Conservation (phyloP, 2,113 vertebrate species). For the Dinomys branickii region DNA sequence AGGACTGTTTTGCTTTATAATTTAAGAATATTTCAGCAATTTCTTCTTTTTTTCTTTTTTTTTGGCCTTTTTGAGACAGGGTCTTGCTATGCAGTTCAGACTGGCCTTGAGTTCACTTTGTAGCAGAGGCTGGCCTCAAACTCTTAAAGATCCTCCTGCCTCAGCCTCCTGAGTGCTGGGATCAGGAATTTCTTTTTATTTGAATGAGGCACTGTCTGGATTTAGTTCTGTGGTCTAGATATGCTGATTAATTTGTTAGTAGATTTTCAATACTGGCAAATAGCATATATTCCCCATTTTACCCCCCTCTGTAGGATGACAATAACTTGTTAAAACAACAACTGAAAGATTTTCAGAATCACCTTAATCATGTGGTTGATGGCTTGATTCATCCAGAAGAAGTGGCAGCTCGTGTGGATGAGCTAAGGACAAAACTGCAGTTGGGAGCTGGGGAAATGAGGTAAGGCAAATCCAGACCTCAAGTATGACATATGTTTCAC, state of each 20-base stretch:
- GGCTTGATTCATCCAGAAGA: slow-evolving; percentile 87
- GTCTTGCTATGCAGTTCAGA: too few relatives aligned
- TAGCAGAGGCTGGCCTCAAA: too few relatives aligned
- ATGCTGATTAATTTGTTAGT: not conserved
- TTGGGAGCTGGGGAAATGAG: slow-evolving; percentile 84
- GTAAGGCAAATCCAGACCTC: slow-evolving; percentile 79
- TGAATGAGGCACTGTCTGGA: slow-evolving; percentile 22
- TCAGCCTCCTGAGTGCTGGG: too few relatives aligned
- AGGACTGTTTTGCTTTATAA: slow-evolving; percentile 4
- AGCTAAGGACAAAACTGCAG: slow-evolving; percentile 85
- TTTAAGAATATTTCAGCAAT: not conserved
- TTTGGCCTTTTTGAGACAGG: too few relatives aligned
- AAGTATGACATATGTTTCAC: not conserved
- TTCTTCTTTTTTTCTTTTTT: not conserved
- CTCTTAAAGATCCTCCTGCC: too few relatives aligned
- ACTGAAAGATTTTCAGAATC: slow-evolving; percentile 86
- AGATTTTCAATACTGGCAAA: not conserved
- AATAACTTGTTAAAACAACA: slow-evolving; percentile 87
- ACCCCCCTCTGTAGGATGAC: slow-evolving; percentile 80
- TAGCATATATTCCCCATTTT: slow-evolving; percentile 19
- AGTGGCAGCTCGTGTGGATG: slow-evolving; percentile 82
- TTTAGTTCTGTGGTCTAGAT: slow-evolving; percentile 49
- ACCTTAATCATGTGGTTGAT: slow-evolving; percentile 82
- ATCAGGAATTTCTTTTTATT: slow-evolving; percentile 18
- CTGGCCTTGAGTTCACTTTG: too few relatives aligned